Evolutionary conservation across 2,113 vertebrate species (phyloP), one percentile per base, ranked within the genome.

Genomic region (Otis tarda): DNA sequence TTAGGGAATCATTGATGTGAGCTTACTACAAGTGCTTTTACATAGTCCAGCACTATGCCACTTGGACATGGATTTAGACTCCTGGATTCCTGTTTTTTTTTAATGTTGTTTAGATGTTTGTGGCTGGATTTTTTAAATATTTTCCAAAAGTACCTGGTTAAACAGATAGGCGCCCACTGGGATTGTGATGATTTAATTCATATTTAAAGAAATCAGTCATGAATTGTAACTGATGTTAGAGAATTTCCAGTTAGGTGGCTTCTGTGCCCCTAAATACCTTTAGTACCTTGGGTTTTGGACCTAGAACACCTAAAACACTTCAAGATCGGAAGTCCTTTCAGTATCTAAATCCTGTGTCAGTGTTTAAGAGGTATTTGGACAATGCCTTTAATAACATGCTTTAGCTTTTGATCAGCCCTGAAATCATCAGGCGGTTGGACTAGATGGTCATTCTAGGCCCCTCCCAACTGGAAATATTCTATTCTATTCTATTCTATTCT

Each of bases 161-260:
- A 93, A 31, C 8, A 86, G 18, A 20, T 8, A 27, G 8, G 2
- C 7, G 31, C 37, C 6, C 67, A 30, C 10, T 49, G 35, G 6
- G 27, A 16, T 63, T 41, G 43, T 5, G 0, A 10, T 1, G 10
- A 23, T 45, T 69, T 52, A 0, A 25, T 37, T 59, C 3, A 6
- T 41, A 10, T 33, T 69, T 61, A 41, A 86, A 93, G 7, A 56
- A 91, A 76, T 56, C 25, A 12, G 14, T 67, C 18, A 30, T 17
- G 24, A 15, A 9, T 50, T 90, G 25, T 52, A 74, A 60, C 17
- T 63, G 27, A 45, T 27, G 7, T 35, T 33, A 55, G 56, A 55
- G 47, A 81, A 53, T 24, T 16, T 87, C 11, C 24, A 45, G 9
- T 43, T 76, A 31, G 21, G 8, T 60, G 22, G 20, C 1, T 37